A percentile compares a stretch with the other conserved stretches of the same genome.
phyloP scores from a whole-genome alignment of 2,888 invertebrate species.

The Drosophila putrida region DNA sequence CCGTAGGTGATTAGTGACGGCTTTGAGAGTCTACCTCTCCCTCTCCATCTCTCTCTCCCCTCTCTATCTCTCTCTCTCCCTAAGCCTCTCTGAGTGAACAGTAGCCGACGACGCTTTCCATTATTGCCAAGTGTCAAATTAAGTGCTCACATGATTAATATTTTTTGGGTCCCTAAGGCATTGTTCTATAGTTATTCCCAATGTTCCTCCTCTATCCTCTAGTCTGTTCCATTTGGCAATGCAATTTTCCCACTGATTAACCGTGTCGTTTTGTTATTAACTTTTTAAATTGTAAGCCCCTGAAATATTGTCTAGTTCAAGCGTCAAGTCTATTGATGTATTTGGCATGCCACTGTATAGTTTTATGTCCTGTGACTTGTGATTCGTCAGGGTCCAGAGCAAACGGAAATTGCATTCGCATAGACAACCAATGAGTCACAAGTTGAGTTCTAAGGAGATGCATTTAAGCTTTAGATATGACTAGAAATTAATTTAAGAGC shows the following conservation, averaged over 20 bases:
- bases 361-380: slow-evolving; percentile 62
- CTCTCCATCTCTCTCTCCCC: not conserved
- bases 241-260: slow-evolving; percentile 75
- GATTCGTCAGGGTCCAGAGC: slow-evolving; percentile 46
- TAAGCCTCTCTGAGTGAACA: slow-evolving; percentile 19
- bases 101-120: slow-evolving; percentile 68
- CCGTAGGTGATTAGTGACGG: slow-evolving; percentile 75
- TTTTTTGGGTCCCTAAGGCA: slow-evolving; percentile 38
- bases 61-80: not conserved
- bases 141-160: slow-evolving; percentile 79
- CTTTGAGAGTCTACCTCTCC: slow-evolving; percentile 26
- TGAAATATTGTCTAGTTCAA: slow-evolving; percentile 59
- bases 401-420: slow-evolving; percentile 63
- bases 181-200: slow-evolving; percentile 34
- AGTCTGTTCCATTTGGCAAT: slow-evolving; percentile 46
- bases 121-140: slow-evolving; percentile 80
- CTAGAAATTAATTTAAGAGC: no score
- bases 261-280: slow-evolving; percentile 76
- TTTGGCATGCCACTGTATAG: slow-evolving; percentile 37
- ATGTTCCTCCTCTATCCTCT: slow-evolving; percentile 2
- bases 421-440: slow-evolving; percentile 57
- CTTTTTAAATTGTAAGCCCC: slow-evolving; percentile 65
- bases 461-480: no score
- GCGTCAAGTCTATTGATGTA: slow-evolving; percentile 52
- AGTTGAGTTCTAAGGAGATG: not conserved